Percentiles rank a stretch among this genome's conserved stretches.
phyloP scores from a whole-genome alignment of 1,140 invertebrate genomes.

The Neodiprion virginianus region DNA sequence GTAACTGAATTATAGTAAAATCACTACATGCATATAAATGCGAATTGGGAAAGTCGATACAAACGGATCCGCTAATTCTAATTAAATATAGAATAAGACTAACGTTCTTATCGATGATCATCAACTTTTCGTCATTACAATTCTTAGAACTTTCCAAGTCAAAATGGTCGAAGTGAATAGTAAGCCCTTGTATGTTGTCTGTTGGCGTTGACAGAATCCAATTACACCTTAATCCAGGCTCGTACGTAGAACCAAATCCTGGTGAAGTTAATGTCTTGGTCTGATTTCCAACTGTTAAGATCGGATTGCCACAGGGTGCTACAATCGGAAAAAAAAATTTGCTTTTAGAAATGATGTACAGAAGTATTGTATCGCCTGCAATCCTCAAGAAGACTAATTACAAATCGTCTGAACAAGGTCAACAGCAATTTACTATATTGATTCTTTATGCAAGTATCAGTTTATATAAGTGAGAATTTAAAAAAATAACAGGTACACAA shows the following conservation, averaged over 20 bases:
- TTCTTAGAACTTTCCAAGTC: constrained; percentile 59
- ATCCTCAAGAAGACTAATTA: too few relatives aligned
- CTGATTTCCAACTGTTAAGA: constrained; percentile 49
- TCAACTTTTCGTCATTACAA: constrained; percentile 51
- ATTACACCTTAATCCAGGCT: constrained; percentile 63
- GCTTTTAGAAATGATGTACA: too few relatives aligned
- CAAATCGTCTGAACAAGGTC: too few relatives aligned
- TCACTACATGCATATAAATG: background rate
- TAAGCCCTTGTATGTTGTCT: constrained; percentile 32
- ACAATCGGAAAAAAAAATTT: constrained; percentile 29
- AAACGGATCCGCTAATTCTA: background rate
- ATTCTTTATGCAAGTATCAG: too few relatives aligned
- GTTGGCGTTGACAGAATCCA: constrained; percentile 62
- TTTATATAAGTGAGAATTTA: too few relatives aligned
- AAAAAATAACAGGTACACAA: background rate
- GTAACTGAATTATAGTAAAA: too few relatives aligned
- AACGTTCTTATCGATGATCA: constrained; percentile 59
- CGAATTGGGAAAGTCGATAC: too few relatives aligned
- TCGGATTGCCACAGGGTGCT: constrained; percentile 57
- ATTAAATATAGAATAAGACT: constrained; percentile 25
- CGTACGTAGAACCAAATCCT: constrained; percentile 66
- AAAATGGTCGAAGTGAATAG: constrained; percentile 67
- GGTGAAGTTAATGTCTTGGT: constrained; percentile 65
- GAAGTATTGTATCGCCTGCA: too few relatives aligned
- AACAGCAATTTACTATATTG: too few relatives aligned